Evolutionary conservation across 2,113 vertebrate species (phyloP).

Genomic region (Cyprinodon brontotheroides): DNA sequence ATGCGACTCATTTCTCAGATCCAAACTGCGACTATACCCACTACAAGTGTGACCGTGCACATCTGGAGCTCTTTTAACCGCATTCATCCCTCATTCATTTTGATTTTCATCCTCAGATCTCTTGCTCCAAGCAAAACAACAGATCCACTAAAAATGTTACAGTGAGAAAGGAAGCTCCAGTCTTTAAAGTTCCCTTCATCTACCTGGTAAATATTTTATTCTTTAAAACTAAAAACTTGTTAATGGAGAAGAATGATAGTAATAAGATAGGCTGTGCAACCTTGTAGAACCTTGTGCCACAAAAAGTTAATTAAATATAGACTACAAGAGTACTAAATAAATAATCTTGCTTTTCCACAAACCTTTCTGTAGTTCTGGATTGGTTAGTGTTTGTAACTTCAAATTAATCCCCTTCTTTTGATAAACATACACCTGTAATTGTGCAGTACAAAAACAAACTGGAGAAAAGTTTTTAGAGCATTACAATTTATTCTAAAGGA

Average conservation of each 20-base stretch:
- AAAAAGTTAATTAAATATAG: neutral
- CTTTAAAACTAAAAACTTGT: neutral
- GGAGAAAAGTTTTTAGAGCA: too few species aligned
- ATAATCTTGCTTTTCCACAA: neutral
- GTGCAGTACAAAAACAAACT: neutral
- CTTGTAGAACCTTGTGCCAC: too few species aligned
- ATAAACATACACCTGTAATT: neutral
- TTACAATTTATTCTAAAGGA: too few species aligned
- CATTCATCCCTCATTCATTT: neutral
- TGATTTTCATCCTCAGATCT: neutral
- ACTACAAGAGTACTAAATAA: neutral
- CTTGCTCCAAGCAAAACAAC: neutral
- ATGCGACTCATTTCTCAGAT: constrained; percentile 6
- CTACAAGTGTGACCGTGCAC: neutral
- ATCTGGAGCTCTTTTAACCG: neutral
- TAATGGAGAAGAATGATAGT: neutral
- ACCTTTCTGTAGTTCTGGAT: neutral
- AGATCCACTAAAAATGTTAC: neutral
- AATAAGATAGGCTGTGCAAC: too few species aligned
- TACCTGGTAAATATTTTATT: neutral
- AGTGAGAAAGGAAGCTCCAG: neutral
- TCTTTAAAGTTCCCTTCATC: neutral
- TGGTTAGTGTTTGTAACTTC: neutral
- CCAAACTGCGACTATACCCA: neutral
- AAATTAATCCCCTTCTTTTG: neutral